Base-by-base conservation (phyloP, 2,888 invertebrate genomes). In the Dynastes tityus region DNA sequence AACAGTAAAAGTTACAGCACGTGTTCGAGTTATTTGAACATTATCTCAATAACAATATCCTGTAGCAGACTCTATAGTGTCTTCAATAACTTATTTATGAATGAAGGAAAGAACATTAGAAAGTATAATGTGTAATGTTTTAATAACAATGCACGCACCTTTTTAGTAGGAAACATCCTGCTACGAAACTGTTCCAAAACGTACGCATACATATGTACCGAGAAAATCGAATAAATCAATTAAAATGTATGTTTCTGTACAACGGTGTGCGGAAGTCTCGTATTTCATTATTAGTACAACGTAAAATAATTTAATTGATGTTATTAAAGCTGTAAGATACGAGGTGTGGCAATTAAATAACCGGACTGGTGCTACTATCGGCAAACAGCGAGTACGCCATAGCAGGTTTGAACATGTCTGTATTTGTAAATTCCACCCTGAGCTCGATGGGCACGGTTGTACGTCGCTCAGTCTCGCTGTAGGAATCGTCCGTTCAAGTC, bases 51-150 rank as follows among this genome's bases (percentile, higher is more conserved):
- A 53, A n/a, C 53, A 5, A 53, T 16, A 53, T 53, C 53, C 53
- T 53, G 53, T 13, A 53, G 6, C 16, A 53, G 16, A 53, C 53
- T n/a, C 16, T 37, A 37, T 58, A 58, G 16, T 22, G 22, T 16
- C 22, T 22, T 8, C 55, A 22, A 22, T 58, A 22, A 53, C 53
- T 58, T 58, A 58, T 27, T 58, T 58, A 58, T 58, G 55, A 16
- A 58, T 58, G 55, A 22, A 8, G 2, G 22, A 22, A 58, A 2
- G 16, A 16, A 16, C 2, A 65, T 65, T 67, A 22, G 65, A 67
- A 67, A 67, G 45, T 67, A 67, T 67, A 67, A 67, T 67, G 11
- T 8, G 16, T 37, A 22, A 16, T 67, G 37, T 37, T 67, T 67
- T 40, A 45, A 45, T 45, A 45, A n/a, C 8, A 16, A 22, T 37